These are phyloP conservation scores for Probaryconus sp. DNA, from an alignment of 1,140 invertebrate genomes.

Conservation along the genomic window DNA sequence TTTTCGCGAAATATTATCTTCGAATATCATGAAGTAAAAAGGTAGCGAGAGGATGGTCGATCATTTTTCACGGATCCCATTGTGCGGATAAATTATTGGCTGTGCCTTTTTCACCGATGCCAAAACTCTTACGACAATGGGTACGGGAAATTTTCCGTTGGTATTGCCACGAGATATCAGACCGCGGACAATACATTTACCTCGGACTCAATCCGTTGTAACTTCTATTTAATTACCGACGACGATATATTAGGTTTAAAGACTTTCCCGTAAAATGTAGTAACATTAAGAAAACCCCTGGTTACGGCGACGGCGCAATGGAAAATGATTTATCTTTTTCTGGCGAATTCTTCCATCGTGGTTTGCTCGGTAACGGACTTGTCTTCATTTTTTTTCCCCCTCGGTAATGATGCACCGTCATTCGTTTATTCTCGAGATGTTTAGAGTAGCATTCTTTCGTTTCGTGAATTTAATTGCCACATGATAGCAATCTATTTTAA, in stretches of 20 bases:
- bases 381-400: neutral
- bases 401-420: conserved; percentile 32
- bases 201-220: conserved; percentile 53
- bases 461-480: conserved; percentile 30
- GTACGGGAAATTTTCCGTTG: neutral
- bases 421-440: conserved; percentile 15
- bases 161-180: neutral
- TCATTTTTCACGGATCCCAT: conserved; percentile 60
- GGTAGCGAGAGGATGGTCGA: conserved; percentile 49
- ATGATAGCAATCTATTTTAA: no score
- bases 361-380: conserved; percentile 14
- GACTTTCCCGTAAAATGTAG: conserved; percentile 76
- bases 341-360: conserved; percentile 64
- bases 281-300: conserved; percentile 74
- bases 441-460: conserved; percentile 16
- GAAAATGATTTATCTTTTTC: conserved; percentile 75
- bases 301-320: conserved; percentile 48
- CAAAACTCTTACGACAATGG: conserved; percentile 23
- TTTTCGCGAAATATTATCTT: conserved; percentile 55
- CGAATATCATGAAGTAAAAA: conserved; percentile 55
- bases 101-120: conserved; percentile 49
- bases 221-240: conserved; percentile 76
- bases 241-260: conserved; percentile 77
- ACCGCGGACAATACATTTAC: conserved; percentile 34
- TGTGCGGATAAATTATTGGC: conserved; percentile 59